Conservation (phyloP, 30 jellyfish, hydroid and myxozoan genomes). For the Aurelia aurita region DNA sequence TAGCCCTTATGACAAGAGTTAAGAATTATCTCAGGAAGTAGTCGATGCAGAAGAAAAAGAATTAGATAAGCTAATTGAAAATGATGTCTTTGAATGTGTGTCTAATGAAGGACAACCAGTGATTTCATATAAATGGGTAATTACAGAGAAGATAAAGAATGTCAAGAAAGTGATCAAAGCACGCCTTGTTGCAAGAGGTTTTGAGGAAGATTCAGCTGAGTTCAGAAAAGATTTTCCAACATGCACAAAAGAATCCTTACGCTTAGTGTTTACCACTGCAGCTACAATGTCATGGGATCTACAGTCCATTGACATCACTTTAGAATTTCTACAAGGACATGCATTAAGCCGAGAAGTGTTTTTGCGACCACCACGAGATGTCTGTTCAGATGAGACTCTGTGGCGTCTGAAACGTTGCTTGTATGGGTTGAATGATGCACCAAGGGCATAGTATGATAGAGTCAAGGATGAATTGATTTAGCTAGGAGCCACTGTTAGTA, state of each 20-base stretch:
- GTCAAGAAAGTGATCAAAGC: neutral
- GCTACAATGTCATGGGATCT: neutral
- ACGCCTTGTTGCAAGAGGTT: neutral
- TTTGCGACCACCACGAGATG: constrained; percentile 17
- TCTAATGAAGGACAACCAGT: neutral
- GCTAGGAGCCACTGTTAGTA: no score
- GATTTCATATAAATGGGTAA: neutral
- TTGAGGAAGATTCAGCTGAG: neutral
- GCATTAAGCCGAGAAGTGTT: constrained; percentile 10
- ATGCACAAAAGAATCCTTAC: constrained; percentile 18
- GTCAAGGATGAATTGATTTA: neutral
- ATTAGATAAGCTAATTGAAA: no score
- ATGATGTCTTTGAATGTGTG: neutral
- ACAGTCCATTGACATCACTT: constrained; percentile 21
- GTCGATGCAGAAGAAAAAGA: no score
- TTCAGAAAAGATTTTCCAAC: constrained; percentile 33
- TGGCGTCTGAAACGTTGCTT: constrained; percentile 16
- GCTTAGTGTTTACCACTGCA: neutral
- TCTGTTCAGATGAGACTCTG: neutral
- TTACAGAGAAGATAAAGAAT: neutral
- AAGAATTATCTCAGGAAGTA: no score
- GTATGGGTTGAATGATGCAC: constrained; percentile 8
- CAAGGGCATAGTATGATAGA: constrained; percentile 13
- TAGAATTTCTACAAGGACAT: constrained; percentile 59
- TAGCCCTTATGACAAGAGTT: no score